Base-by-base conservation (phyloP, 2,888 invertebrate species). In the Nycteola revayana region DNA sequence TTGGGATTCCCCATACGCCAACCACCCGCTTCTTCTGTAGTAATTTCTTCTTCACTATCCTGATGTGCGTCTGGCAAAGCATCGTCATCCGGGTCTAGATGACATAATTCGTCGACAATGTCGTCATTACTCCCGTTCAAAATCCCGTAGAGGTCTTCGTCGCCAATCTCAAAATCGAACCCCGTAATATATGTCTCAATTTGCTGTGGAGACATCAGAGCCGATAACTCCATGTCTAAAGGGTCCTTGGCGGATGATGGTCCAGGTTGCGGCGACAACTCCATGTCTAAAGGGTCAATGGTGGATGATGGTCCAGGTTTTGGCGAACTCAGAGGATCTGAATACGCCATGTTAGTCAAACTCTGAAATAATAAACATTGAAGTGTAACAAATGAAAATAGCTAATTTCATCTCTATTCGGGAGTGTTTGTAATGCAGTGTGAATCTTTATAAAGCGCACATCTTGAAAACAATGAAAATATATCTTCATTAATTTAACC, bases 131-230 rank as follows among this genome's bases (percentile, higher is more conserved):
- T 14, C n/a, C 14, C 14, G 7, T 10, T 26, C 14, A 26, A 26
- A 26, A 26, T 26, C 25, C 25, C 25, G 14, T 26, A 26, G 10
- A 26, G 25, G 14, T 26, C 25, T 26, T 10, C 10, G 14, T 14
- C 14, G 7, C 11, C 14, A 26, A 26, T 26, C 14, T 26, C 25
- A 26, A 26, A n/a, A 8, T 26, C 25, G 7, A 26, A 14, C 11
- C 25, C 25, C 10, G 25, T 26, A 26, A n/a, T 14, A 26, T 26
- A 26, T 14, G 14, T 14, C 11, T 26, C 14, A n/a, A 26, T 26
- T 10, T 26, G 11, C 10, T 26, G 25, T 26, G 25, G 25, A 26
- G 25, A 26, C 25, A 25, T 25, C 25, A 25, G 9, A 25, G 25
- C 25, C 9, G 25, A 25, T 10, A 25, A 25, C 25, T 25, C 25